These are phyloP conservation scores for Ormyrus rosae DNA, from an alignment of 2,888 invertebrate species.

Conservation along the genomic window DNA sequence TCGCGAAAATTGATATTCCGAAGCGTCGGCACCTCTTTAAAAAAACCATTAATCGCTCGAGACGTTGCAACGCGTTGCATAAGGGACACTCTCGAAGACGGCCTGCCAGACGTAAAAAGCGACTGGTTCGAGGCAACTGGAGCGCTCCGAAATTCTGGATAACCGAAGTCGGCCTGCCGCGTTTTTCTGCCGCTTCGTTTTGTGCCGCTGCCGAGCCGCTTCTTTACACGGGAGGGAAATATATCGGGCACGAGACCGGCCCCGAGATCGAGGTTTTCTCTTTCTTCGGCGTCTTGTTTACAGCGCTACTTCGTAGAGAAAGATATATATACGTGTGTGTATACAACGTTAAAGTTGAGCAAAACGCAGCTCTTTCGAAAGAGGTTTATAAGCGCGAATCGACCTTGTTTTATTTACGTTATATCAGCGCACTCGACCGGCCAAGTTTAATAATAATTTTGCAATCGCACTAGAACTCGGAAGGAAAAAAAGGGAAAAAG, in stretches of 20 bases:
- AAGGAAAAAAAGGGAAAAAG: background rate
- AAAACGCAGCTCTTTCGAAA: slow-evolving; percentile 37
- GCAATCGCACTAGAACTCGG: slow-evolving; percentile 1
- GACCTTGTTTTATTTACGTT: slow-evolving; percentile 34
- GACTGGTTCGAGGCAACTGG: slow-evolving; percentile 14
- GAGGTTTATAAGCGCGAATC: background rate
- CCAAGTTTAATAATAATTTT: slow-evolving; percentile 31
- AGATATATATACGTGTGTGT: background rate
- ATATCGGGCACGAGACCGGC: slow-evolving; percentile 26
- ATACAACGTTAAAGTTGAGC: background rate
- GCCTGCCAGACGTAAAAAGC: background rate
- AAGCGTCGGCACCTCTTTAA: slow-evolving; percentile 2
- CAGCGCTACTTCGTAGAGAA: background rate
- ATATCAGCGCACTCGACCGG: background rate
- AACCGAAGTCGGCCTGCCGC: background rate
- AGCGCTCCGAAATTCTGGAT: slow-evolving; percentile 32
- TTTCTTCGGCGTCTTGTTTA: slow-evolving; percentile 32
- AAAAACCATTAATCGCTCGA: background rate
- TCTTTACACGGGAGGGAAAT: slow-evolving; percentile 11
- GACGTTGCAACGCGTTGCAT: background rate
- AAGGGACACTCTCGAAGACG: background rate
- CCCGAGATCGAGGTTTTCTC: slow-evolving; percentile 34
- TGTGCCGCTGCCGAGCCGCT: background rate
- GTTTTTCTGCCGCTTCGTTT: background rate
- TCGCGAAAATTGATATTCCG: too few relatives aligned